Evolutionary conservation across 2,797 vertebrate species (phyloP).

Genomic region (Coccyzus lansbergi): DNA sequence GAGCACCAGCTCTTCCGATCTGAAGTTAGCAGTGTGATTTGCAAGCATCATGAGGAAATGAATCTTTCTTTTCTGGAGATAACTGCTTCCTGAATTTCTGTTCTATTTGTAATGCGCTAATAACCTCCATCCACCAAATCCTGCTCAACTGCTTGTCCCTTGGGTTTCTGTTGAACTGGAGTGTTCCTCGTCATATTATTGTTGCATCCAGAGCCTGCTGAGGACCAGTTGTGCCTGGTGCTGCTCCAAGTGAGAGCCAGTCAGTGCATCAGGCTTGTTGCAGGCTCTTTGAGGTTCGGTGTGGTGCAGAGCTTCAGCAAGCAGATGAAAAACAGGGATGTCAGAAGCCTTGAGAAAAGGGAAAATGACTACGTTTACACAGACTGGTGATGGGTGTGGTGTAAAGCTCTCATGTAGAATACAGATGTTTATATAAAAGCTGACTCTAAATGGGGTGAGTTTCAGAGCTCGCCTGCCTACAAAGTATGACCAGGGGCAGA

Average conservation of each 20-base stretch:
- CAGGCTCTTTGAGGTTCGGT: not conserved
- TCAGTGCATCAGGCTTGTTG: not conserved
- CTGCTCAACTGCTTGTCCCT: constrained; percentile 13
- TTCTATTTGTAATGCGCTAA: constrained; percentile 50
- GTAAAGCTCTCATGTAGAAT: not conserved
- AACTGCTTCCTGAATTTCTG: constrained; percentile 67
- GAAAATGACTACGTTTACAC: accelerated
- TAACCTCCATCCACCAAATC: constrained; percentile 43
- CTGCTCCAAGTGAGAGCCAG: not conserved
- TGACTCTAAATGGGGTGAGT: not conserved
- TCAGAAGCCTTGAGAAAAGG: not conserved
- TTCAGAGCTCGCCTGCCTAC: constrained; percentile 19
- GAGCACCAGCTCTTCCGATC: constrained; percentile 58
- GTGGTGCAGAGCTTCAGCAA: not conserved
- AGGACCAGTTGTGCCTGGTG: not conserved
- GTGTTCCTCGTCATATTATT: not conserved
- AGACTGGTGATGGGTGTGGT: not conserved
- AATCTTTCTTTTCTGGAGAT: constrained; percentile 66
- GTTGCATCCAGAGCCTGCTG: not conserved
- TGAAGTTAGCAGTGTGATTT: constrained; percentile 54
- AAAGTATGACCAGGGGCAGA: constrained; percentile 1
- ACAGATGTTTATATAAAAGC: not conserved
- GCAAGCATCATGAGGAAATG: constrained; percentile 58
- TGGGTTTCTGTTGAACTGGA: constrained; percentile 2
- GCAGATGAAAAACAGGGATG: not conserved